Conservation (phyloP, 2,888 invertebrate species). For the Nomada lathburiana region DNA sequence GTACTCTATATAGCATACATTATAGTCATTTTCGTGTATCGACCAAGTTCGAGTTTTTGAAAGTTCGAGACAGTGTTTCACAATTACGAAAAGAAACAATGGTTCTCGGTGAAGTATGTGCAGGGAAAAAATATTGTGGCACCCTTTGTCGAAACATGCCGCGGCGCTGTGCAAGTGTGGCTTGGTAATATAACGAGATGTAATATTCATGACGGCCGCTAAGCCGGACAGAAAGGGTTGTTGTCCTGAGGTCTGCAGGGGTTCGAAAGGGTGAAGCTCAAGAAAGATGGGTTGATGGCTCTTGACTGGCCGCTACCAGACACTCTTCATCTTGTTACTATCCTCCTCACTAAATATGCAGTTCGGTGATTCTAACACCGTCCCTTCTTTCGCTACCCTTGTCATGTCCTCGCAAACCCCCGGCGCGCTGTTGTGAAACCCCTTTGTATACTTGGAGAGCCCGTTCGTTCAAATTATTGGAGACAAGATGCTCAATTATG, state of each 20-base stretch:
- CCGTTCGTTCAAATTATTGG: not conserved
- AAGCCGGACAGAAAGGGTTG: slow-evolving; percentile 56
- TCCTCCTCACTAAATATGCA: slow-evolving; percentile 68
- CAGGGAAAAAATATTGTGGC: not conserved
- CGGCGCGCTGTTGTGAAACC: slow-evolving; percentile 6
- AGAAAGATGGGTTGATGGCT: slow-evolving; percentile 60
- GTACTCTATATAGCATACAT: no score
- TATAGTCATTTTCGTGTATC: no score
- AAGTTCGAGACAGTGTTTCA: not conserved
- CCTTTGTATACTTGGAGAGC: not conserved
- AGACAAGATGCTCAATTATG: not conserved
- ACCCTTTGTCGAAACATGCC: slow-evolving; percentile 17
- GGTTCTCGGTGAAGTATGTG: no score
- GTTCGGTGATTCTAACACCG: slow-evolving; percentile 50
- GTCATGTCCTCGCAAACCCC: slow-evolving; percentile 7
- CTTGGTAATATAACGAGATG: slow-evolving; percentile 66
- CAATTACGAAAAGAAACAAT: not conserved
- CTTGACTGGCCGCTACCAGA: slow-evolving; percentile 67
- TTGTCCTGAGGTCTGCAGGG: slow-evolving; percentile 58
- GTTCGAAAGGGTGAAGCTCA: slow-evolving; percentile 42
- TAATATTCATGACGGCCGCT: slow-evolving; percentile 72
- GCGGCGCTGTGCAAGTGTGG: slow-evolving; percentile 20
- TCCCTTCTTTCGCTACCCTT: slow-evolving; percentile 38
- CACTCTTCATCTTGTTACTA: slow-evolving; percentile 69
- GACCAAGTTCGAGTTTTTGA: no score